Conservation (phyloP, 1,140 invertebrate genomes). For the Helicoverpa zea region DNA sequence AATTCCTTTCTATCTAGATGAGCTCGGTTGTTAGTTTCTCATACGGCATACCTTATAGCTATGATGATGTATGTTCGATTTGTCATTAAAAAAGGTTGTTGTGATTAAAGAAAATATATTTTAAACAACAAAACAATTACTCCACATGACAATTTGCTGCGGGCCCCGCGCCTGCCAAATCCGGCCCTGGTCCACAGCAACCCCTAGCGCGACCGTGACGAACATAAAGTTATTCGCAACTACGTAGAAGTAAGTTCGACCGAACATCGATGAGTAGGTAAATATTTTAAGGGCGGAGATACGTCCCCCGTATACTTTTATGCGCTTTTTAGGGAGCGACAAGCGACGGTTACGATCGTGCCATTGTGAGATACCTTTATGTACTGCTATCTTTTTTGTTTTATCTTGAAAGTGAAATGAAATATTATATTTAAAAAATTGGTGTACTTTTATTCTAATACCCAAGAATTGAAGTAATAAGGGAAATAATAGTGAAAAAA, state of each 20-base stretch:
- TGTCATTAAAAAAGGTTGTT: no score
- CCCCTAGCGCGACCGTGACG: slow-evolving; percentile 1
- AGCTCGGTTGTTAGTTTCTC: no score
- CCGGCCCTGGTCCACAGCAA: neutral
- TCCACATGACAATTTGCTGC: no score
- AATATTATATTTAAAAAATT: neutral
- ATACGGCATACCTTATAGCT: no score
- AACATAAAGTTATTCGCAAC: slow-evolving; percentile 41
- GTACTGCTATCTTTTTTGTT: slow-evolving; percentile 19
- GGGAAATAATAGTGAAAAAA: neutral
- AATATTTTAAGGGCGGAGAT: slow-evolving; percentile 37
- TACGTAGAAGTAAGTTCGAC: neutral
- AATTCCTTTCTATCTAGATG: no score
- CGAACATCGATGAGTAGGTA: slow-evolving; percentile 14
- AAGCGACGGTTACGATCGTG: neutral
- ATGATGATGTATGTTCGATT: no score
- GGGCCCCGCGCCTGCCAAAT: no score
- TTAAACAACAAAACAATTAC: no score
- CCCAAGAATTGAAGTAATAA: no score
- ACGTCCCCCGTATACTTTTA: slow-evolving; percentile 24
- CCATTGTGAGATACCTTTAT: slow-evolving; percentile 20
- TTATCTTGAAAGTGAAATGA: slow-evolving; percentile 2
- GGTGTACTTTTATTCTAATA: no score
- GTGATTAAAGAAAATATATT: no score
- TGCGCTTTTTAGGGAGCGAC: slow-evolving; percentile 14